Evolutionary conservation across 1,140 invertebrate species (phyloP), one percentile per base, ranked within the genome.

Genomic region (Spodoptera frugiperda): DNA sequence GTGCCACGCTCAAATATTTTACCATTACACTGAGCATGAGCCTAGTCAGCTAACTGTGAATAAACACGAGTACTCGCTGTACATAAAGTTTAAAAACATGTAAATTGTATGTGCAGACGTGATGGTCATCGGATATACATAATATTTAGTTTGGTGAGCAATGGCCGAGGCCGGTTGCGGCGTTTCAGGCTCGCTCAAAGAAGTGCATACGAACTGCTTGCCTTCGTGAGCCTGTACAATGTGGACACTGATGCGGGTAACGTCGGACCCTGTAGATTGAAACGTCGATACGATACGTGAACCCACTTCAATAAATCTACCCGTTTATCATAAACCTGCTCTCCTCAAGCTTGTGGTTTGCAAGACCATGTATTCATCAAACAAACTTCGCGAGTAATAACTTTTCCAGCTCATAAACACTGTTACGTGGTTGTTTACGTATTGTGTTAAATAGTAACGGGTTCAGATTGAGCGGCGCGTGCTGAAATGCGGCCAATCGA

Each of bases 401-500:
- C 19, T 77, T 63, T 76, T 78, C 48, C 53, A 72, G 54, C 25
- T 72, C 71, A 67, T 63, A 76, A 82, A 83, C 82, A 71, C 51
- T 84, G 80, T 82, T 83, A 81, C 61, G 73, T 63, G 48, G 57
- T 51, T 89, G 81, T 86, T 86, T 85, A 87, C 78, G 72, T 65
- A 79, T 83, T 78, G 76, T 65, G 81, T 79, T 81, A 84, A 83
- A 87, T 85, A 84, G 84, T 77, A 83, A 83, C 86, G 78, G 82
- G 82, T 85, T 83, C 61, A 80, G 77, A 88, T 84, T 84, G 82
- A 85, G 80, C 86, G 76, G 88, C 82, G 82, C 89, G 90, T 93
- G 91, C 83, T 87, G 81, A 86, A 91, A 93, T 89, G 90, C 90
- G 88, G 89, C 83, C 86, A 89, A 88, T 91, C 85, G 87, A 88